Conservation (phyloP, 1,140 invertebrate genomes). For the Nasonia giraulti region DNA sequence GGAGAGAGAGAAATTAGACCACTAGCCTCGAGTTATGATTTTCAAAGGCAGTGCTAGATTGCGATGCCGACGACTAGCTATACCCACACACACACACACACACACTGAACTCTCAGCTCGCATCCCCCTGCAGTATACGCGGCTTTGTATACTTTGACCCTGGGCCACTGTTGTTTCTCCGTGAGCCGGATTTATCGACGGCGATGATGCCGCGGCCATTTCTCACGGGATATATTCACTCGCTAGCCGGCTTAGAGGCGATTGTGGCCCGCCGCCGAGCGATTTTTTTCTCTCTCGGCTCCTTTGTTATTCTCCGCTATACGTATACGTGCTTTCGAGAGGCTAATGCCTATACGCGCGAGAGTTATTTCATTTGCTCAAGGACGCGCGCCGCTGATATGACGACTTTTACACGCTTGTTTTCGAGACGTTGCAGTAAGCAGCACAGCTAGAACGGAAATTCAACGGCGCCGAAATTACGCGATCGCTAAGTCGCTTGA, state of each 20-base stretch:
- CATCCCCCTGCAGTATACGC: too few species aligned
- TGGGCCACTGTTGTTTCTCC: not conserved
- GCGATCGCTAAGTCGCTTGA: not conserved
- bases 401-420: too few species aligned
- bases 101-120: too few species aligned
- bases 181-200: not conserved
- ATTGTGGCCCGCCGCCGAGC: not conserved
- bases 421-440: not conserved
- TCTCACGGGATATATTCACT: not conserved
- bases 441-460: not conserved
- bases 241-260: not conserved
- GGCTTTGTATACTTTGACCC: not conserved
- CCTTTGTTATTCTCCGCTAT: not conserved
- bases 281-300: not conserved
- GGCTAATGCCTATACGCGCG: too few species aligned
- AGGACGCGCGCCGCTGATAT: not conserved
- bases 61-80: too few species aligned
- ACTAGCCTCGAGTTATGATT: not conserved
- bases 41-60: not conserved
- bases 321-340: too few species aligned
- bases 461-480: not conserved
- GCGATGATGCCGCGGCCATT: not conserved
- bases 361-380: too few species aligned
- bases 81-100: too few species aligned
- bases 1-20: not conserved